Evolutionary conservation across 2,113 vertebrate genomes (phyloP).

Genomic region (Cryptomyrus ogoouensis): DNA sequence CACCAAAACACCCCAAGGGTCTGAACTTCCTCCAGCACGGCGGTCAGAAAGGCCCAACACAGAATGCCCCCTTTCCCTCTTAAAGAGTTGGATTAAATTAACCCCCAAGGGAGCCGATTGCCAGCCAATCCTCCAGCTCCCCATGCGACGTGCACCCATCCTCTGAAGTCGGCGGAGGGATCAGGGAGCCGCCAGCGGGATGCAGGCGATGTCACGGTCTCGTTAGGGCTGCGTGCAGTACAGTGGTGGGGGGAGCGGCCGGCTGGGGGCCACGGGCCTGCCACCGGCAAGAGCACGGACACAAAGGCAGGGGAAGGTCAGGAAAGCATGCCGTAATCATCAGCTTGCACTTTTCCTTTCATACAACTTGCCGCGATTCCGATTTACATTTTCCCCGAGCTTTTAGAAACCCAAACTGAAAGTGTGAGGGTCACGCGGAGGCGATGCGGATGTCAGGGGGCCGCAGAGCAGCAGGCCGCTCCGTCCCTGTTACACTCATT

Average conservation of each 20-base stretch:
- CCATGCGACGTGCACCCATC: neutral
- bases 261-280: constrained; percentile 52
- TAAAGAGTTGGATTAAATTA: neutral
- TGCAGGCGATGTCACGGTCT: neutral
- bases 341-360: constrained; percentile 45
- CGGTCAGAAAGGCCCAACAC: neutral
- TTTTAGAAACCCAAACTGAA: constrained; percentile 19
- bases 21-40: neutral
- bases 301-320: constrained; percentile 42
- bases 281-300: constrained; percentile 58
- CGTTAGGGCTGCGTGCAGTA: constrained; percentile 40
- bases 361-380: constrained; percentile 41
- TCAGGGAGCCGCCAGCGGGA: neutral
- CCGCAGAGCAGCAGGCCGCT: neutral
- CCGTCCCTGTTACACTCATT: neutral
- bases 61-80: neutral
- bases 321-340: constrained; percentile 41
- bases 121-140: neutral
- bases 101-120: neutral
- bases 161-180: neutral
- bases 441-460: constrained; percentile 12
- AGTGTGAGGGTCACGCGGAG: neutral
- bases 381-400: constrained; percentile 36
- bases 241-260: constrained; percentile 48
- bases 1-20: neutral